These are phyloP conservation scores for Motacilla alba DNA, from an alignment of 2,113 vertebrate genomes.

Conservation along the genomic window DNA sequence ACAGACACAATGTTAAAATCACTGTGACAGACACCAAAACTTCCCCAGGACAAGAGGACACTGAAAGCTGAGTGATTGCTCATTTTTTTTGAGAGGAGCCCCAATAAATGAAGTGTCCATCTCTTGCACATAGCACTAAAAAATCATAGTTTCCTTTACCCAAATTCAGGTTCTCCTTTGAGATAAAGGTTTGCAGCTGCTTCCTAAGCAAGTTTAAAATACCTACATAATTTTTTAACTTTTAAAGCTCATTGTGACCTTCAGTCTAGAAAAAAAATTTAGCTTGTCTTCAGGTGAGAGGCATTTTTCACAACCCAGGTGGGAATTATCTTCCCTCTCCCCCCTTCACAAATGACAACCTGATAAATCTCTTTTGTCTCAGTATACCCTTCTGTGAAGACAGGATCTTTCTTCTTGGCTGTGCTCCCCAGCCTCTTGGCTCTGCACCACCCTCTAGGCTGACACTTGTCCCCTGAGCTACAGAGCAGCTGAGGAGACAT, in stretches of 20 bases:
- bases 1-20: not conserved
- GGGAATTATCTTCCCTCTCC: not conserved
- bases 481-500: not conserved
- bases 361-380: not conserved
- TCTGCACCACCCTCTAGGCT: not conserved
- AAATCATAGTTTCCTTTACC: not conserved
- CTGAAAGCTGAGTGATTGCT: not conserved
- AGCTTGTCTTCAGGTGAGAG: not conserved
- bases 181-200: not conserved
- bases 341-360: not conserved
- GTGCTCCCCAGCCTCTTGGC: not conserved
- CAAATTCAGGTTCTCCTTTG: not conserved
- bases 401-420: not conserved
- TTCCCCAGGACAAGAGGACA: not conserved
- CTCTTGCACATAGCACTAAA: not conserved
- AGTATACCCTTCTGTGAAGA: not conserved
- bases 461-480: not conserved
- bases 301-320: not conserved
- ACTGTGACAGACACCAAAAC: not conserved
- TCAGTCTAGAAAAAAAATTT: not conserved
- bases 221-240: not conserved
- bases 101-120: not conserved
- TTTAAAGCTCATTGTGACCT: not conserved
- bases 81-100: not conserved
- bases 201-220: not conserved